Evolutionary conservation across 2,888 invertebrate genomes (phyloP), one percentile per base, ranked within the genome.

Genomic region (Eurytoma californica): DNA sequence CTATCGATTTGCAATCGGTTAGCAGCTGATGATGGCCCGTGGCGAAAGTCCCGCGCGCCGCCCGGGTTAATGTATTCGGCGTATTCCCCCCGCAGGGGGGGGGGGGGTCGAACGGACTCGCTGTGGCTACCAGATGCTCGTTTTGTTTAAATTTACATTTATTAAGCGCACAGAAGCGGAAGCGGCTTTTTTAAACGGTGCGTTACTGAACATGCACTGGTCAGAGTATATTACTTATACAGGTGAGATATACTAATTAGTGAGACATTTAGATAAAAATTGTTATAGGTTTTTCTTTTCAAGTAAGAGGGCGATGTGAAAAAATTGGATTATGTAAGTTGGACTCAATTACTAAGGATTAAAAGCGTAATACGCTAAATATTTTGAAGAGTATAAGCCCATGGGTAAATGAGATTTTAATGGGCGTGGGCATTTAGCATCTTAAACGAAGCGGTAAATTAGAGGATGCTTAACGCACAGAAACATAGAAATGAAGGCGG

Each of bases 381-480:
- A 53, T 53, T 14, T 53, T 16, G n/a, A 16, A n/a, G 53, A 53
- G 4, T 12, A 9, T 49, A 16, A 53, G 13, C 16, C 16, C 2
- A 53, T 28, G 49, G 14, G 16, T 28, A 58, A 74, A 75, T 53
- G 75, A 68, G 61, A 60, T 75, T 75, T 73, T 75, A 75, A 75
- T 68, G 60, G 61, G 28, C 53, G 24, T 7, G 12, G 47, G 58
- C 30, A 58, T 68, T 75, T 39, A 16, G 28, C 39, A 39, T 61
- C 68, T 65, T 65, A 73, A 73, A 68, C 68, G 53, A 60, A 28
- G 24, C 68, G 18, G 51, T 18, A 61, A 61, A 60, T 60, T 18
- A 51, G 63, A 55, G 63, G 65, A 72, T 60, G 60, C 18, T 60
- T 24, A 18, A 57, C 13, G 28, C 30, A 14, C 16, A 72, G 24